A percentile compares a stretch with the other conserved stretches of the same genome.
These are phyloP conservation scores for Callaeas wilsoni DNA, from an alignment of 2,113 vertebrate genomes.

Conservation along the genomic window DNA sequence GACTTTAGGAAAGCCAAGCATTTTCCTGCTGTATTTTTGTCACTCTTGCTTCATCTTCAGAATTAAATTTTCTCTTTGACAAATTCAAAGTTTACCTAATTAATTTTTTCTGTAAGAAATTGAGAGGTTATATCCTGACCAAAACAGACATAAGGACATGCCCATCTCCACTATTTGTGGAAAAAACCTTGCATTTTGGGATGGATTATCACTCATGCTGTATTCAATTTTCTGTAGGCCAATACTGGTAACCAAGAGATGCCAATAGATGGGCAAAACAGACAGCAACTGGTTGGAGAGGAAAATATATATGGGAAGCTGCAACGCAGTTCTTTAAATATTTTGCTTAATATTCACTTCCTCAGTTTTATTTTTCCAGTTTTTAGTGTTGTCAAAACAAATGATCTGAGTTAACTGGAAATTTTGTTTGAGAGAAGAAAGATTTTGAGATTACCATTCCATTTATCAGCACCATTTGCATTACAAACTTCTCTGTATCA, in stretches of 20 bases:
- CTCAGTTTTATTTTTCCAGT: not conserved
- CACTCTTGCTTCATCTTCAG: not conserved
- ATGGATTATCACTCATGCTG: not conserved
- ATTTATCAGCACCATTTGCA: not conserved
- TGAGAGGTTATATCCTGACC: not conserved
- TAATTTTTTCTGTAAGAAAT: not conserved
- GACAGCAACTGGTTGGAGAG: not conserved
- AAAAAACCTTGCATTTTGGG: not conserved
- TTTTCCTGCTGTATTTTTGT: not conserved
- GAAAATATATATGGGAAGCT: not conserved
- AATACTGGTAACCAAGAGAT: not conserved
- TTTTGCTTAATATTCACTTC: not conserved
- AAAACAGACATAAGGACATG: not conserved
- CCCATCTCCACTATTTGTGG: not conserved
- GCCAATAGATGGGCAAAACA: not conserved
- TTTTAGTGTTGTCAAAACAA: not conserved
- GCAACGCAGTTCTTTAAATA: not conserved
- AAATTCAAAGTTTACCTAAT: not conserved
- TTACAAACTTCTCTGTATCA: not conserved
- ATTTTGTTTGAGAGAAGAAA: not conserved
- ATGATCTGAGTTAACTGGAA: not conserved
- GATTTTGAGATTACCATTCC: not conserved
- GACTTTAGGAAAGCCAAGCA: not conserved
- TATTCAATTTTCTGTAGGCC: not conserved
- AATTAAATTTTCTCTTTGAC: not conserved